Conservation (phyloP, 2,888 invertebrate species). For the Siphlonurus alternatus region DNA sequence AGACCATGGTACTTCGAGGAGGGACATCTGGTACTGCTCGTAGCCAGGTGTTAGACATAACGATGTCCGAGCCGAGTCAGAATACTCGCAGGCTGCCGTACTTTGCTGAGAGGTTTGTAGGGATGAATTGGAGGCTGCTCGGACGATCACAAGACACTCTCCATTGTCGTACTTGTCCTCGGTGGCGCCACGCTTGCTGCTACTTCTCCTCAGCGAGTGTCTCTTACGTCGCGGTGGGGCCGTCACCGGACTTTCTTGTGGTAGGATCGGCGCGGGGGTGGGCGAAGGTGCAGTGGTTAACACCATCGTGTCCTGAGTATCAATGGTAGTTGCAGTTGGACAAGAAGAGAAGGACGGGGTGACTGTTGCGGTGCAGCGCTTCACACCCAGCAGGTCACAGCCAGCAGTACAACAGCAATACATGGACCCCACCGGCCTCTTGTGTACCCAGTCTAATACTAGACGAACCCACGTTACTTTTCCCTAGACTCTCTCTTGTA, state of each 20-base stretch:
- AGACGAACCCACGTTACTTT: no score
- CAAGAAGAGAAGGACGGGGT: no score
- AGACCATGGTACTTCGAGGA: conserved; percentile 56
- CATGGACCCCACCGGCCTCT: no score
- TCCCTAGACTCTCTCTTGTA: no score
- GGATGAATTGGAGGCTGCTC: conserved; percentile 25
- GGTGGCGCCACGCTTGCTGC: not conserved
- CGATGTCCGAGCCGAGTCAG: not conserved
- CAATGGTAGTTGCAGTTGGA: no score
- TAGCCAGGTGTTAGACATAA: conserved; percentile 34
- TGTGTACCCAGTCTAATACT: no score
- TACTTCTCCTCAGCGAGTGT: not conserved
- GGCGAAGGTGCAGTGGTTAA: no score
- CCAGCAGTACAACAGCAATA: not conserved
- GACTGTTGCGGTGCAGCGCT: not conserved
- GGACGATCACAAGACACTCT: conserved; percentile 15
- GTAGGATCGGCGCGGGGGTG: no score
- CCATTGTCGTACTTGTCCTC: not conserved
- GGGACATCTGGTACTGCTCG: conserved; percentile 59
- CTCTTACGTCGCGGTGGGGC: not conserved
- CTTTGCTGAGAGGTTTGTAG: not conserved
- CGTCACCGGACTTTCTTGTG: not conserved
- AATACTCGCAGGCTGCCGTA: not conserved
- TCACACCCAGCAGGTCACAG: not conserved
- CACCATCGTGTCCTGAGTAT: no score